Percentiles rank a stretch among this genome's conserved stretches.
These are phyloP conservation scores for Tuberolachnus salignus DNA, from an alignment of 2,888 invertebrate species.

Conservation along the genomic window DNA sequence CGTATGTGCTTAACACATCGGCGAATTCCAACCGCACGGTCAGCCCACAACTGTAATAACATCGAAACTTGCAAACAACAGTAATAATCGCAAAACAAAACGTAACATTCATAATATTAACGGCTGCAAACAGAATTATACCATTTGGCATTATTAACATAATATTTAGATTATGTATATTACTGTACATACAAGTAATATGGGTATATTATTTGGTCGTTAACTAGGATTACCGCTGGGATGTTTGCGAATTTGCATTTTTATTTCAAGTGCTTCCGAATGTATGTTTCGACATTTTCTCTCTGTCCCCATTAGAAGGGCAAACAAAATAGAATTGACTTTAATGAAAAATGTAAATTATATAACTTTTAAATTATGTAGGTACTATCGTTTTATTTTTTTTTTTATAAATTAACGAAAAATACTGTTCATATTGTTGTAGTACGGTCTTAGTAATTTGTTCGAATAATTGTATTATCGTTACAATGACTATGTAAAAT, in stretches of 20 bases:
- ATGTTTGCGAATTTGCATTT: neutral
- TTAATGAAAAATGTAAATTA: too few species aligned
- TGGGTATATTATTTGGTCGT: neutral
- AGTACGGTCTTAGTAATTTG: too few species aligned
- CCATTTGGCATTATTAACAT: neutral
- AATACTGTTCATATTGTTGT: too few species aligned
- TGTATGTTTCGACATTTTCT: too few species aligned
- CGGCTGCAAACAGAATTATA: constrained; percentile 7
- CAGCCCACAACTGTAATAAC: too few species aligned
- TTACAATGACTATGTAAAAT: too few species aligned
- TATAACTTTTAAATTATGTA: too few species aligned
- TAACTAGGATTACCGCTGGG: neutral
- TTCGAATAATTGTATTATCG: too few species aligned
- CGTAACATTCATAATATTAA: neutral
- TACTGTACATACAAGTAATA: neutral
- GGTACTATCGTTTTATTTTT: too few species aligned
- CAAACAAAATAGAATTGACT: too few species aligned
- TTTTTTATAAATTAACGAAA: too few species aligned
- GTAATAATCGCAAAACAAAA: neutral
- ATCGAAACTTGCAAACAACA: neutral
- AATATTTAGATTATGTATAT: neutral
- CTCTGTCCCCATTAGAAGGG: too few species aligned
- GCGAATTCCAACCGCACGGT: neutral
- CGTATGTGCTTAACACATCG: neutral
- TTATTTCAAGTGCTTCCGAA: neutral